Percentiles rank a stretch among this genome's conserved stretches.
These are phyloP conservation scores for Biston stratarius DNA, from an alignment of 2,888 invertebrate genomes.

Conservation along the genomic window DNA sequence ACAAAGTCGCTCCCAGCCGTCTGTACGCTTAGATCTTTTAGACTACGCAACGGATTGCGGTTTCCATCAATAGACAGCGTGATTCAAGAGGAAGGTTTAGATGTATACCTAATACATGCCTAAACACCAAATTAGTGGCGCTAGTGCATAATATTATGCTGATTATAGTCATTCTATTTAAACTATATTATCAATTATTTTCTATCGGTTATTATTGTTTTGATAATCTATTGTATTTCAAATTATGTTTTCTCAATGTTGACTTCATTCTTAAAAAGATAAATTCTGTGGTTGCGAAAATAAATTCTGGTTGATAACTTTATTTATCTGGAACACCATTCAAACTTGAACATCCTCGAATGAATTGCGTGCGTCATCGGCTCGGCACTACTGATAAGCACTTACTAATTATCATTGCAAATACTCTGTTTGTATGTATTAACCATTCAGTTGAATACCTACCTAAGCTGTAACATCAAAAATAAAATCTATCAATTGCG, in stretches of 20 bases:
- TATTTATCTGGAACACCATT: constrained; percentile 31
- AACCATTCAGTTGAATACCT: constrained; percentile 63
- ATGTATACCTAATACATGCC: too few relatives aligned
- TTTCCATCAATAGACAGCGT: too few relatives aligned
- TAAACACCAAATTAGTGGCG: too few relatives aligned
- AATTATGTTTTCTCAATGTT: not conserved
- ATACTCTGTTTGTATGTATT: constrained; percentile 74
- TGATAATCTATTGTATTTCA: not conserved
- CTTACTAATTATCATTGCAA: constrained; percentile 84
- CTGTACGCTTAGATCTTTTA: too few relatives aligned
- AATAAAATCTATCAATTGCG: not conserved
- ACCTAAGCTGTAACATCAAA: constrained; percentile 58
- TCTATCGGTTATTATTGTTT: not conserved
- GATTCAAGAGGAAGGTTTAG: too few relatives aligned
- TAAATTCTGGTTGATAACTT: constrained; percentile 6
- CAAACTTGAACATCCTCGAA: constrained; percentile 55
- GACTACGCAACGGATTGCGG: too few relatives aligned
- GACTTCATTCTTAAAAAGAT: not conserved
- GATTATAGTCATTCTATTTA: too few relatives aligned
- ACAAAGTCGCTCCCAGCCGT: too few relatives aligned
- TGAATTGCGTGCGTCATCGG: constrained; percentile 81
- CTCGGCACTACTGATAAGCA: constrained; percentile 82
- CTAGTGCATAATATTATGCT: too few relatives aligned
- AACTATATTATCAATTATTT: not conserved
- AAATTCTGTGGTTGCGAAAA: constrained; percentile 1